These are phyloP conservation scores for Conopomorpha cramerella DNA, from an alignment of 1,140 invertebrate genomes.

Conservation along the genomic window DNA sequence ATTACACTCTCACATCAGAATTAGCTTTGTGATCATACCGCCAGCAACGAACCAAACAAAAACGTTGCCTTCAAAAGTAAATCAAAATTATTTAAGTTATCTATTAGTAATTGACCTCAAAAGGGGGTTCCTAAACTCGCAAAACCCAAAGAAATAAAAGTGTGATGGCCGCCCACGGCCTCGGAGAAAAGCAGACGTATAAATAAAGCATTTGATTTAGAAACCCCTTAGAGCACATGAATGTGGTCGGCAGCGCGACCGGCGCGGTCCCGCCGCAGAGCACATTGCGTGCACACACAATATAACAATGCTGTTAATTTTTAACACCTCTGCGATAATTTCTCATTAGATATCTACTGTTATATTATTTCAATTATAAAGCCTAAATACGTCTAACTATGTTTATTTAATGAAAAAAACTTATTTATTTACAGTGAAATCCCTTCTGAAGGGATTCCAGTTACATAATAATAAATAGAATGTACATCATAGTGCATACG, in stretches of 20 bases:
- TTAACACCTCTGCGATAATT: slow-evolving; percentile 42
- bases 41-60: no score
- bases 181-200: no score
- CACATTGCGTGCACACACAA: no score
- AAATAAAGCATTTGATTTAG: no score
- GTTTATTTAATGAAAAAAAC: slow-evolving; percentile 35
- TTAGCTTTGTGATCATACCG: no score
- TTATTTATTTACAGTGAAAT: slow-evolving; percentile 50
- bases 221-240: no score
- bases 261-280: no score
- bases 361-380: slow-evolving; percentile 35
- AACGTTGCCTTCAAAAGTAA: no score
- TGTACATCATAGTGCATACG: slow-evolving; percentile 39
- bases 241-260: no score
- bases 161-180: no score
- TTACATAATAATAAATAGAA: slow-evolving; percentile 33
- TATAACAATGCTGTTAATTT: no score
- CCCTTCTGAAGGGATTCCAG: slow-evolving; percentile 45
- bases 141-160: no score
- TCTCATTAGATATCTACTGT: slow-evolving; percentile 34
- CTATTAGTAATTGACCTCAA: slow-evolving; percentile 50
- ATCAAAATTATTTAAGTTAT: slow-evolving; percentile 11
- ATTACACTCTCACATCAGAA: slow-evolving; percentile 54
- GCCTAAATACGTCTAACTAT: slow-evolving; percentile 44
- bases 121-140: not conserved